Evolutionary conservation across 2,113 vertebrate genomes (phyloP).

Genomic region (Anseranas semipalmata): DNA sequence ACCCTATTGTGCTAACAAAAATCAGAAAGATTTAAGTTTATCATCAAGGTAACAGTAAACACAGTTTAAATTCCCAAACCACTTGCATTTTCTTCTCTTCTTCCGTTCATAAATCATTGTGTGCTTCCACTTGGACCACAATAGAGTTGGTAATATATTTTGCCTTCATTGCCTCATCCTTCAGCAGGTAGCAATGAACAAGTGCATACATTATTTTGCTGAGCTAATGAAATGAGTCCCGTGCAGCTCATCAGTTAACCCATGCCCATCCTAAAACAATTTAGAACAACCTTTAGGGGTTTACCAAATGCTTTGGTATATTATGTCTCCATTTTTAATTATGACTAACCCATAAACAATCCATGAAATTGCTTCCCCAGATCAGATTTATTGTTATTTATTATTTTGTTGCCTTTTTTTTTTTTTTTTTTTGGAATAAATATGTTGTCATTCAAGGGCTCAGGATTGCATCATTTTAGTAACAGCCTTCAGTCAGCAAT

Average conservation of each 20-base stretch:
- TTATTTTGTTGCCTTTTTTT: background rate
- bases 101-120: background rate
- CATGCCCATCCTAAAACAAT: background rate
- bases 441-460: background rate
- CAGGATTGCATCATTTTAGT: background rate
- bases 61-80: background rate
- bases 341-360: background rate
- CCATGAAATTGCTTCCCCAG: background rate
- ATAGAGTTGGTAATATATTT: background rate
- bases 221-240: background rate
- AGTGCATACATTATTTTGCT: background rate
- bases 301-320: background rate
- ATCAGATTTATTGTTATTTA: background rate
- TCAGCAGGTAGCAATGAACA: background rate
- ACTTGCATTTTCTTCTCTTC: background rate
- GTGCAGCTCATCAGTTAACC: background rate
- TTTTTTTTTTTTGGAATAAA: background rate
- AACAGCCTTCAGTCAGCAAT: background rate
- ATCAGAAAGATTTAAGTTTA: background rate
- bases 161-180: background rate
- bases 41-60: background rate
- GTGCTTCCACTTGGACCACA: background rate
- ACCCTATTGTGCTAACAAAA: background rate
- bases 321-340: background rate
- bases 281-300: accelerated